These are phyloP conservation scores for Sericinus montela DNA, from an alignment of 2,888 invertebrate species.

Conservation along the genomic window DNA sequence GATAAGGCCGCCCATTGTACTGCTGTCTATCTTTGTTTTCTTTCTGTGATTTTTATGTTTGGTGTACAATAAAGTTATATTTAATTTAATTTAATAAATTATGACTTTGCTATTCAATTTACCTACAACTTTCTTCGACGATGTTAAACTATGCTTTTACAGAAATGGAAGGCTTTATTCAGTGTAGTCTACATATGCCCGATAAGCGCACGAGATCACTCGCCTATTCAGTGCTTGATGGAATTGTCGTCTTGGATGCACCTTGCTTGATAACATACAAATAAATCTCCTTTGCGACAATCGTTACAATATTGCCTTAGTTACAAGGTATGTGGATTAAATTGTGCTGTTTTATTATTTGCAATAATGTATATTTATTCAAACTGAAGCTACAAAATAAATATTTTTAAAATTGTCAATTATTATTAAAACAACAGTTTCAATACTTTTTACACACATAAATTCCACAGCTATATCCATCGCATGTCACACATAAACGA, in stretches of 20 bases:
- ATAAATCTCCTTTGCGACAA: conserved; percentile 3
- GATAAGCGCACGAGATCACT: conserved; percentile 55
- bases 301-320: not conserved
- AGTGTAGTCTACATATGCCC: conserved; percentile 61
- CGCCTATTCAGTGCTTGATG: conserved; percentile 47
- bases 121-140: conserved; percentile 10
- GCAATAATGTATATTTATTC: not conserved
- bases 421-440: too few relatives aligned
- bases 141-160: conserved; percentile 32
- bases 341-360: too few relatives aligned
- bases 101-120: not conserved
- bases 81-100: too few relatives aligned
- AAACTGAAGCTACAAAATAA: too few relatives aligned
- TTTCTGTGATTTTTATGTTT: too few relatives aligned
- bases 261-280: conserved; percentile 46
- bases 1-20: too few relatives aligned
- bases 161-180: conserved; percentile 62
- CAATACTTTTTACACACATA: too few relatives aligned
- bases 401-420: too few relatives aligned
- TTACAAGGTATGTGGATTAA: too few relatives aligned
- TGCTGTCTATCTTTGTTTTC: too few relatives aligned
- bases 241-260: conserved; percentile 60
- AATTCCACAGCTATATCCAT: not conserved
- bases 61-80: too few relatives aligned
- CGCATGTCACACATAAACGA: conserved; percentile 10